Base-by-base conservation (phyloP, 2,888 invertebrate species). In the Macrostomum cliftonense region DNA sequence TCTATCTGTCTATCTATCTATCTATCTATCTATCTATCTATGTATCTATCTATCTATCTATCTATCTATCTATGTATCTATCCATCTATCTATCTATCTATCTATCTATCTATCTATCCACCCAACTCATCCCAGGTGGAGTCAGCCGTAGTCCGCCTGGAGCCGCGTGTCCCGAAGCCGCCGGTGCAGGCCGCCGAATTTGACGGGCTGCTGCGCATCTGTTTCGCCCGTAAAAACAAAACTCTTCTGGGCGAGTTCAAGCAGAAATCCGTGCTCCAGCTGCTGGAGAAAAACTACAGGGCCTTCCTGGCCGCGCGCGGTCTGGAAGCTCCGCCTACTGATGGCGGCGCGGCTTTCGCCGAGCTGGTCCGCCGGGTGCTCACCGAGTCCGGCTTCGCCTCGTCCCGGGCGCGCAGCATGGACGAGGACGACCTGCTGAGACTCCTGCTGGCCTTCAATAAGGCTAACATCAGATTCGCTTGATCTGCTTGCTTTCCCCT, bases 151-250 rank as follows among this genome's bases (percentile, higher is more conserved):
- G 91, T 99, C 0, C 76, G 97, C 61, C 81, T 99, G 64, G 95
- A 97, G 66, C 97, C 97, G 0, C 78, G 82, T 62, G 91, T 91
- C 73, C 97, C 97, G 19, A 88, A 93, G 37, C 95, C 95, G 9
- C 82, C 85, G 0, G 83, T 97, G 12, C 84, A 88, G 67, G 95
- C 86, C 71, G 63, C 68, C 59, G 95, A 99, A 74, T 99, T 95
- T 97, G 97, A 97, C 74, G 93, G 95, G 11, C 73, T 97, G 37
- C 83, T 93, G 0, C 77, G 95, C 59, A 85, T 97, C 61, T 85
- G 83, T 36, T 97, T 97, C 73, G 78, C 82, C 1, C 77, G 95
- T 51, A 97, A 97, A 72, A 97, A 97, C 71, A 97, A 93, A 77
- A 93, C 91, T 2, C 72, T 97, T 28, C 13, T 14, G 12, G 37